Evolutionary conservation across 2,113 vertebrate species (phyloP), one percentile per base, ranked within the genome.

Genomic region (Chaetodon auriga): DNA sequence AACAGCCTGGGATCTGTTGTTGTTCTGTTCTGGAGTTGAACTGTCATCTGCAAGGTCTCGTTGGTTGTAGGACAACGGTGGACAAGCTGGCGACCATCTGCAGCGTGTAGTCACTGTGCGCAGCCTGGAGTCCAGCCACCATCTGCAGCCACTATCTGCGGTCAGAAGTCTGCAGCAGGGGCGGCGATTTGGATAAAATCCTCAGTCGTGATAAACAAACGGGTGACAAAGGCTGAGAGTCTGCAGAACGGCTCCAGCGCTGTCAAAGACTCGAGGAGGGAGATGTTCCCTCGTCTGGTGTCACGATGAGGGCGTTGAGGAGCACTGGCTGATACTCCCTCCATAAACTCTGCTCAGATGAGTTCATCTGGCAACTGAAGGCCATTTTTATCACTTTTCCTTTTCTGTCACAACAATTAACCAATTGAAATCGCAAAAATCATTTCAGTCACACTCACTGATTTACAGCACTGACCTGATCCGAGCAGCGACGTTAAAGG

Each of bases 11-110:
- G 58, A 55, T 68, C 60, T 81, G 68, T 23, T 78, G 78, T 53
- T 57, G 57, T 53, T 64, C 25, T 74, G 54, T 61, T 78, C 65
- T 65, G 11, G 8, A 51, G 25, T n/a, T 46, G 16, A 72, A 72
- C 63, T 30, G 54, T 66, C 30, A 6, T 77, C 43, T 63, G 16
- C 36, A 19, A 5, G 43, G 74, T 74, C 66, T n/a, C 14, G 46
- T 76, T 69, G 71, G 51, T 38, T 53, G 55, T 63, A 16, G 68
- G 43, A 25, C 58, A 23, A 49, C 11, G 0, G 38, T 43, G 62
- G 41, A 66, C 63, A 61, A 77, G 41, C 53, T 60, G 73, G 51
- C 68, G 38, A 14, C 54, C n/a, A 36, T 68, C 49, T 69, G 81
- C 23, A 38, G 45, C 15, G 46, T 49, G 69, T 43, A n/a, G 51